A percentile compares a stretch with the other conserved stretches of the same genome.
phyloP scores from a whole-genome alignment of 2,113 vertebrate species.

The Mesitornis unicolor region DNA sequence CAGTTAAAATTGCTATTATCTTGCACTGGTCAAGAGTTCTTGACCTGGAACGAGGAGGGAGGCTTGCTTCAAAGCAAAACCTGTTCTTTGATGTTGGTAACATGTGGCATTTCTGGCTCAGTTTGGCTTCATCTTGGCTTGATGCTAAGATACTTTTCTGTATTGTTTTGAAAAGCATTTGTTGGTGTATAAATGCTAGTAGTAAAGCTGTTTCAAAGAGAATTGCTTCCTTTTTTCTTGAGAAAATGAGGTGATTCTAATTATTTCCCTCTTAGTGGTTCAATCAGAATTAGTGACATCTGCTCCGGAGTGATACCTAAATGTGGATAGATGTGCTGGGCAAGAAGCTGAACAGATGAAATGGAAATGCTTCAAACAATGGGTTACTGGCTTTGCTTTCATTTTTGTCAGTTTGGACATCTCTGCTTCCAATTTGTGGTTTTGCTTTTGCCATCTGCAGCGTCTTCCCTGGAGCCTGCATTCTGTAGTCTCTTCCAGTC shows the following conservation, averaged over 20 bases:
- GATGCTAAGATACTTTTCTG: not conserved
- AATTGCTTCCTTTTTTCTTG: not conserved
- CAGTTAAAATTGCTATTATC: not conserved
- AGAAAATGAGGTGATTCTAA: not conserved
- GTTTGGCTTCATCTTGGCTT: not conserved
- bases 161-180: not conserved
- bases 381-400: not conserved
- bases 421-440: not conserved
- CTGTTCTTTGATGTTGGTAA: not conserved
- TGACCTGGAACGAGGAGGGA: not conserved
- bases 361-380: not conserved
- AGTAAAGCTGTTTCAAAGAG: not conserved
- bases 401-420: not conserved
- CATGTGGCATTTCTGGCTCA: not conserved
- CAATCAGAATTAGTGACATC: not conserved
- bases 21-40: not conserved
- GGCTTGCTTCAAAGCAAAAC: not conserved
- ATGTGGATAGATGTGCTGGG: not conserved
- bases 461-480: not conserved
- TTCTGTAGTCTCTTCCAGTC: fast-evolving
- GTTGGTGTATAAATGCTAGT: not conserved
- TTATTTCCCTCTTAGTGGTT: not conserved
- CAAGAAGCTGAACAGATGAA: not conserved
- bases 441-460: not conserved
- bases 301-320: not conserved